phyloP scores from a whole-genome alignment of 2,797 vertebrate species.

The Pagetopsis macropterus region DNA sequence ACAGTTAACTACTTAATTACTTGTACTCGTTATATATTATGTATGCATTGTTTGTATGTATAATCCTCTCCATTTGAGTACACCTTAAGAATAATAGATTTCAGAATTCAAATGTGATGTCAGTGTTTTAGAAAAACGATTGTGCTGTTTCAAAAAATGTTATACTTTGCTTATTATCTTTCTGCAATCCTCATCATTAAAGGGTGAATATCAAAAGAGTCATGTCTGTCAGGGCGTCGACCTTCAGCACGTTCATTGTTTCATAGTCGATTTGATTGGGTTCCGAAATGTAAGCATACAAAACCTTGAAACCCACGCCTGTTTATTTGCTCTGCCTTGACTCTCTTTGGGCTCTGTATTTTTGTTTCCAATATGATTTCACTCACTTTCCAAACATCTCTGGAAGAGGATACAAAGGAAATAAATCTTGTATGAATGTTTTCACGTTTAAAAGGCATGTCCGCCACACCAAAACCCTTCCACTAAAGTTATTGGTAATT shows the following conservation, averaged over 20 bases:
- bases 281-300: conserved; percentile 34
- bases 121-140: not conserved
- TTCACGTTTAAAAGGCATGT: conserved; percentile 58
- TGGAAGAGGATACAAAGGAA: conserved; percentile 35
- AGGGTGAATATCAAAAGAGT: conserved; percentile 36
- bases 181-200: conserved; percentile 41
- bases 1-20: too few species aligned
- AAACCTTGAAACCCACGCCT: conserved; percentile 42
- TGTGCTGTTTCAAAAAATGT: not conserved
- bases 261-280: conserved; percentile 31
- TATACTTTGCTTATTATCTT: conserved; percentile 26
- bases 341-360: conserved; percentile 27
- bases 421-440: conserved; percentile 54
- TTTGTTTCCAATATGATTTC: conserved; percentile 28
- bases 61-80: not conserved
- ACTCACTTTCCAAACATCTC: conserved; percentile 36
- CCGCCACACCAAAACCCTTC: conserved; percentile 54
- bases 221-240: conserved; percentile 38
- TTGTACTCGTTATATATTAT: too few species aligned
- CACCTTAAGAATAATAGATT: not conserved
- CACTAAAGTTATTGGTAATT: conserved; percentile 58
- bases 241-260: conserved; percentile 27
- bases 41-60: too few species aligned
- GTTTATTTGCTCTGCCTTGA: conserved; percentile 46
- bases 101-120: conserved; percentile 2